A percentile compares a stretch with the other conserved stretches of the same genome.
Conservation (phyloP, 30 jellyfish, hydroid and myxozoan genomes). For the Hydra vulgaris region DNA sequence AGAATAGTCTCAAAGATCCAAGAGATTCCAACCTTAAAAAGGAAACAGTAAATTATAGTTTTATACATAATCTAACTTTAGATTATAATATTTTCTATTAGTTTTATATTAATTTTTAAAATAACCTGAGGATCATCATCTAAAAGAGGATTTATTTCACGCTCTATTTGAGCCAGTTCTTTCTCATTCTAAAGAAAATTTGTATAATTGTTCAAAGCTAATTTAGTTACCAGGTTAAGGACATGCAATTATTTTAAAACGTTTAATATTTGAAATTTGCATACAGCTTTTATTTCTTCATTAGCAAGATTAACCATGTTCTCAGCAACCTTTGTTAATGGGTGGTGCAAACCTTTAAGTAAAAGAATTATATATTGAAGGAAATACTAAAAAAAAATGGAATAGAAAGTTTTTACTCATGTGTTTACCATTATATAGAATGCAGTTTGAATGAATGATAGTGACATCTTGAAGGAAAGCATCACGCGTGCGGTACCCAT, state of each 20-base stretch:
- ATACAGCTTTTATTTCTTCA: slow-evolving; percentile 37
- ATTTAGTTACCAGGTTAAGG: too few species aligned
- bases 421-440: slow-evolving; percentile 74
- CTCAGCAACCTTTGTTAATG: slow-evolving; percentile 84
- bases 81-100: too few species aligned
- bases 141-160: slow-evolving; percentile 81
- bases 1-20: slow-evolving; percentile 62
- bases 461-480: slow-evolving; percentile 70
- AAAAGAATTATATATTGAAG: too few species aligned
- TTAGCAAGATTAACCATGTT: slow-evolving; percentile 56
- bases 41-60: neutral
- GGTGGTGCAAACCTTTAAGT: slow-evolving; percentile 71
- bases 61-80: neutral
- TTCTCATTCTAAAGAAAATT: slow-evolving; percentile 42
- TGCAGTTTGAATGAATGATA: slow-evolving; percentile 63
- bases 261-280: too few species aligned
- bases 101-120: neutral
- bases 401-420: too few species aligned
- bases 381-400: neutral
- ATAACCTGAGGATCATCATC: slow-evolving; percentile 89
- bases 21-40: slow-evolving; percentile 68
- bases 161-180: slow-evolving; percentile 58
- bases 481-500: slow-evolving; percentile 55
- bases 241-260: too few species aligned
- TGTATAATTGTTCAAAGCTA: too few species aligned